These are phyloP conservation scores for Anabas testudineus DNA, from an alignment of 2,797 vertebrate species.

Conservation along the genomic window DNA sequence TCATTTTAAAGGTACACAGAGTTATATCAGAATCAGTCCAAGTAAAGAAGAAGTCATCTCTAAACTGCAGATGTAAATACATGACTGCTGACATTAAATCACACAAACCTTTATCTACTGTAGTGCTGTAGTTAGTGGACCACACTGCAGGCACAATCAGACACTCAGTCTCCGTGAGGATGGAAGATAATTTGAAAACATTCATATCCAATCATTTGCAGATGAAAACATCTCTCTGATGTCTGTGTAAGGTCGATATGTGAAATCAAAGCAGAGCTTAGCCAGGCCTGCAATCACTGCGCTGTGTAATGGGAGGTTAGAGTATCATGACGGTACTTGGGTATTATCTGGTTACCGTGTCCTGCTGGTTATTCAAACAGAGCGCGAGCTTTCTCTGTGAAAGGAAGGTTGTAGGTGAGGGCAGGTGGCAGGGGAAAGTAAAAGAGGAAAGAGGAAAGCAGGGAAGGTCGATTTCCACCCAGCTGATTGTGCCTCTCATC, in stretches of 20 bases:
- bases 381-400: slow-evolving; percentile 14
- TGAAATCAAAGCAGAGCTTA: slow-evolving; percentile 47
- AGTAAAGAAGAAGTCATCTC: too few species aligned
- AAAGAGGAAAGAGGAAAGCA: slow-evolving; percentile 25
- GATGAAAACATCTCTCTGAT: slow-evolving; percentile 26
- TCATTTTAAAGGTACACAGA: too few species aligned
- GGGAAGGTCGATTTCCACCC: not conserved
- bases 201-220: slow-evolving; percentile 20
- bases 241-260: slow-evolving; percentile 33
- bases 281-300: slow-evolving; percentile 28
- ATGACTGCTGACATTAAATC: too few species aligned
- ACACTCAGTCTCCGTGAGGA: slow-evolving; percentile 6
- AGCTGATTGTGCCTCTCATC: slow-evolving; percentile 30
- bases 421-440: slow-evolving; percentile 37
- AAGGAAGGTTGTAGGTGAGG: slow-evolving; percentile 9
- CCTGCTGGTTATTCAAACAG: slow-evolving; percentile 9
- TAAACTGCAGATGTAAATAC: too few species aligned
- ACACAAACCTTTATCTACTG: not conserved
- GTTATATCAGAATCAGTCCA: too few species aligned
- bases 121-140: not conserved
- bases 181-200: slow-evolving; percentile 38
- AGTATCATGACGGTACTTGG: slow-evolving; percentile 1
- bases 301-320: slow-evolving; percentile 31
- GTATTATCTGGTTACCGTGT: slow-evolving; percentile 39
- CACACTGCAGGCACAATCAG: slow-evolving; percentile 5